Evolutionary conservation across 2,113 vertebrate species (phyloP).

Genomic region (Manacus vitellinus): DNA sequence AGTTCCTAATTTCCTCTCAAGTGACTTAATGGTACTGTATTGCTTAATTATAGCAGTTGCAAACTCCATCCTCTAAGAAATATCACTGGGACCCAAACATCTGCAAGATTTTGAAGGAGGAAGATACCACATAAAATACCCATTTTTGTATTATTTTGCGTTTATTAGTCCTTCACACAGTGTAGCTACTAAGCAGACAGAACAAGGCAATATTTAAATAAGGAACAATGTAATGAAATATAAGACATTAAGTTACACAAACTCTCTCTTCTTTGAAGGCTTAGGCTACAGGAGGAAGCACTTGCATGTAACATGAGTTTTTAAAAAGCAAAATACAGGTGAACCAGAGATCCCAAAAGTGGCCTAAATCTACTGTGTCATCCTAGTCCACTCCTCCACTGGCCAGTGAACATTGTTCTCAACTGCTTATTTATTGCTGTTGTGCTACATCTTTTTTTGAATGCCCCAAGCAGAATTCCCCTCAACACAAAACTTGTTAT

Average conservation of each 20-base stretch:
- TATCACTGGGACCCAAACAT: conserved; percentile 80
- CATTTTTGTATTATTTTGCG: conserved; percentile 72
- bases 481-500: neutral
- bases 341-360: neutral
- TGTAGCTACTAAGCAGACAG: conserved; percentile 60
- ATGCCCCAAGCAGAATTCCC: neutral
- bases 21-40: conserved; percentile 78
- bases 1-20: conserved; percentile 81
- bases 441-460: neutral
- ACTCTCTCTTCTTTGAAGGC: neutral
- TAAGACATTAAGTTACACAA: conserved; percentile 48
- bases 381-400: neutral
- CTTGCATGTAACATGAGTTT: conserved; percentile 30
- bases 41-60: conserved; percentile 83
- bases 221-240: conserved; percentile 53
- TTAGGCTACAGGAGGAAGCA: neutral
- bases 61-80: conserved; percentile 74
- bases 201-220: conserved; percentile 60
- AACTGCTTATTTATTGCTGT: neutral
- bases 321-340: conserved; percentile 13
- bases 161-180: conserved; percentile 68
- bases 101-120: conserved; percentile 74
- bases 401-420: neutral
- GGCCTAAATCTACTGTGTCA: neutral
- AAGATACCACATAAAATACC: conserved; percentile 70